phyloP scores from a whole-genome alignment of 2,888 invertebrate genomes.

The Fragum whitleyi region DNA sequence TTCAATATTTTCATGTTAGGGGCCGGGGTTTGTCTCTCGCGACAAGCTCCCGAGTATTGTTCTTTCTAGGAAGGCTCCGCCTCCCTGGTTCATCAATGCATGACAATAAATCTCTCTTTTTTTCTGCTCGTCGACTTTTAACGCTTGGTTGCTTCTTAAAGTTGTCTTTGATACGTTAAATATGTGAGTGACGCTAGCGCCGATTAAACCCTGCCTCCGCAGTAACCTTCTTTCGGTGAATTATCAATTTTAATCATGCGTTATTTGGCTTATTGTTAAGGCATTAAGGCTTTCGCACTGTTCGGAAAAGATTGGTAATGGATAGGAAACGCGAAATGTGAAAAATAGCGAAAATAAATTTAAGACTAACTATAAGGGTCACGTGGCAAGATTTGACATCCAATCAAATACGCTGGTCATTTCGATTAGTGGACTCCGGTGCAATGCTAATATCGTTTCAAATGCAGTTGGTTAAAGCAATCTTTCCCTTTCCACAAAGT shows the following conservation, averaged over 20 bases:
- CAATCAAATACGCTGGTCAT: conserved; percentile 34
- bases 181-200: conserved; percentile 55
- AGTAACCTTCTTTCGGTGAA: conserved; percentile 17
- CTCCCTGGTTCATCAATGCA: conserved; percentile 58
- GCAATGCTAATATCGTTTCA: conserved; percentile 25
- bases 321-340: conserved; percentile 20
- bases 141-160: conserved; percentile 49
- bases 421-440: conserved; percentile 46
- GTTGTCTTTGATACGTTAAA: conserved; percentile 69
- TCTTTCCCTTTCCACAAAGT: conserved; percentile 7
- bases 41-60: conserved; percentile 52
- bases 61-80: conserved; percentile 45
- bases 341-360: conserved; percentile 20
- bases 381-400: conserved; percentile 25
- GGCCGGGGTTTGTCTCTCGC: conserved; percentile 44
- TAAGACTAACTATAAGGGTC: conserved; percentile 9
- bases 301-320: neutral
- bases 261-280: conserved; percentile 24
- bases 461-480: conserved; percentile 4
- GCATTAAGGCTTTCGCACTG: conserved; percentile 9
- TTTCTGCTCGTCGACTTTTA: conserved; percentile 44
- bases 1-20: conserved; percentile 32
- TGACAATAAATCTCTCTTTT: conserved; percentile 58
- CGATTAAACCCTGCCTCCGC: conserved; percentile 23
- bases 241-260: conserved; percentile 31